Evolutionary conservation across 2,888 invertebrate genomes (phyloP), one percentile per base, ranked within the genome.

Genomic region (Barypeithes pellucidus): DNA sequence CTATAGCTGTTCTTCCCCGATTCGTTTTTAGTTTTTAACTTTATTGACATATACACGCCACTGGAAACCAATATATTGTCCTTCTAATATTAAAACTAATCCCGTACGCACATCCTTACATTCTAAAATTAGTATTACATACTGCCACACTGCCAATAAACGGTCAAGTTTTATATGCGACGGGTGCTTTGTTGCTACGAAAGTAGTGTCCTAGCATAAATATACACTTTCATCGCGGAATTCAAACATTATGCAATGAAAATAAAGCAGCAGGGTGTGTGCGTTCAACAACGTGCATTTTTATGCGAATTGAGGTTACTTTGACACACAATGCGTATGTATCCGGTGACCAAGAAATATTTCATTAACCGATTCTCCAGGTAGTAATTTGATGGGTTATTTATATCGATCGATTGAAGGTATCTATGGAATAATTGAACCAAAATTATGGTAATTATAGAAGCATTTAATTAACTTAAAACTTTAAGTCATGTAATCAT

Each of bases 111-210:
- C 69, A 75, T 72, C 72, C 75, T 72, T 59, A 59, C 3, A 18
- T 43, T 24, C 18, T 67, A 45, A 68, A 76, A 76, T 74, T 76
- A 76, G 68, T 74, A 76, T 76, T 76, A 71, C 76, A 67, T 76
- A 76, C 68, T 76, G 73, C 73, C 76, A 76, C 60, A 76, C 71
- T 76, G 68, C 59, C 67, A 74, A 73, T 74, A 72, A 76, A 76
- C 71, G 76, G 76, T 76, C 76, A 76, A 73, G 68, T 39, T 76
- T 76, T 73, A 76, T 76, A 76, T 76, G 76, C 76, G 68, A 22
- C n/a, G 12, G 22, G 50, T 36, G 65, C 47, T 16, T 50, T 47
- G 57, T 72, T 71, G 72, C 76, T 74, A 76, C 68, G 76, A 76
- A 74, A 76, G 72, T 72, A 74, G 72, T 74, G 72, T 72, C 71